Conservation (phyloP, 2,888 invertebrate genomes). For the Platycheirus albimanus region DNA sequence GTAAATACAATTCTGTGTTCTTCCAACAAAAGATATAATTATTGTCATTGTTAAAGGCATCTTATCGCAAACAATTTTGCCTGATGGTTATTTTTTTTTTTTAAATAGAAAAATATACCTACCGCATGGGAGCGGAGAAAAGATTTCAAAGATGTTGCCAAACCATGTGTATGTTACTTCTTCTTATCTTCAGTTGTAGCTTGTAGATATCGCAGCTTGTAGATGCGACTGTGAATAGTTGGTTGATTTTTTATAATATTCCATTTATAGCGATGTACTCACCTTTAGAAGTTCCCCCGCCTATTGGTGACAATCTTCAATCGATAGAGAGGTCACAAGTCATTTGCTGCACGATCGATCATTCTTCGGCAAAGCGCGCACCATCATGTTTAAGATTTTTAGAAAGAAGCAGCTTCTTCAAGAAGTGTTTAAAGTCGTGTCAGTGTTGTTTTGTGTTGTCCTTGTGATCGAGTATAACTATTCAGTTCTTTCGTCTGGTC, state of each 20-base stretch:
- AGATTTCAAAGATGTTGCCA: background rate
- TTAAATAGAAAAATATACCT: no score
- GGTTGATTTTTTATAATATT: background rate
- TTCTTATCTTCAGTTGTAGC: background rate
- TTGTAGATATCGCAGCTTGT: background rate
- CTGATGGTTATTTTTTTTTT: no score
- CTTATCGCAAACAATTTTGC: no score
- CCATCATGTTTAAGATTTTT: background rate
- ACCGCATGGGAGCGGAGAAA: no score
- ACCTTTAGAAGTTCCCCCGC: background rate
- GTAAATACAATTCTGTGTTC: no score
- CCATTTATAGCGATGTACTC: conserved; percentile 1
- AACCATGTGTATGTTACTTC: background rate
- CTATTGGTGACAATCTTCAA: background rate
- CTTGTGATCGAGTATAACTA: conserved; percentile 1
- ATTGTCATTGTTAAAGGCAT: no score
- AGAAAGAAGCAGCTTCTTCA: background rate
- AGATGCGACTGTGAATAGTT: background rate
- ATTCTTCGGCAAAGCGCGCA: background rate
- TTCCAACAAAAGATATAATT: no score
- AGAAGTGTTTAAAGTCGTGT: background rate
- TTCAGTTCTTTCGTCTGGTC: background rate
- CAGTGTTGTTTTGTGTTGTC: background rate
- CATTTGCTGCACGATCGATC: background rate
- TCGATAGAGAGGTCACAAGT: background rate